These are phyloP conservation scores for Leptatherina wallacei DNA, from an alignment of 2,797 vertebrate genomes.

Conservation along the genomic window DNA sequence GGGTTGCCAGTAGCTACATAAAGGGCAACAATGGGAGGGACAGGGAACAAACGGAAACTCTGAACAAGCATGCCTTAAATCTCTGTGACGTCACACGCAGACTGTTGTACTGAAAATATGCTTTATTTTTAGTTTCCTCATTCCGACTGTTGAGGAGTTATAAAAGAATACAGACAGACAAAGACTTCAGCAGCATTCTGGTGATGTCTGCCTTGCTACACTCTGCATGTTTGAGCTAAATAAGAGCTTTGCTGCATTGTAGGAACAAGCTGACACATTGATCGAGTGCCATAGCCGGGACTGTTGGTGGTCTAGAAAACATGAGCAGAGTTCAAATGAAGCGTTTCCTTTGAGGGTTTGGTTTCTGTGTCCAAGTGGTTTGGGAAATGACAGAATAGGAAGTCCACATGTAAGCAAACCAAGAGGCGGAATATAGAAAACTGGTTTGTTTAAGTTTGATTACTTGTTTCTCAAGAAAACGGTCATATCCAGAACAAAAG, in stretches of 20 bases:
- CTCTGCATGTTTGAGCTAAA: constrained; percentile 42
- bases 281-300: constrained; percentile 17
- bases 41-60: constrained; percentile 55
- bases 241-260: constrained; percentile 19
- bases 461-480: constrained; percentile 15
- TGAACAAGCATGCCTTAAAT: constrained; percentile 61
- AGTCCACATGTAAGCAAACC: constrained; percentile 50
- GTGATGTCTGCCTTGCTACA: constrained; percentile 39
- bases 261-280: constrained; percentile 31
- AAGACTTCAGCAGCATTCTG: constrained; percentile 31
- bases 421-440: constrained; percentile 29
- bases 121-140: constrained; percentile 66
- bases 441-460: constrained; percentile 20
- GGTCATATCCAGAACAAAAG: constrained; percentile 8
- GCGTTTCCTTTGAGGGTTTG: constrained; percentile 35
- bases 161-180: constrained; percentile 28
- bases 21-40: constrained; percentile 56
- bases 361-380: constrained; percentile 31
- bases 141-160: constrained; percentile 40
- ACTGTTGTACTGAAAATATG: constrained; percentile 45
- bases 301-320: constrained; percentile 51
- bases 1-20: constrained; percentile 57
- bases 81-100: constrained; percentile 38
- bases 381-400: constrained; percentile 42
- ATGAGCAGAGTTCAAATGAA: constrained; percentile 34